Conservation (phyloP, 1,140 invertebrate species). For the Seison nebaliae region DNA sequence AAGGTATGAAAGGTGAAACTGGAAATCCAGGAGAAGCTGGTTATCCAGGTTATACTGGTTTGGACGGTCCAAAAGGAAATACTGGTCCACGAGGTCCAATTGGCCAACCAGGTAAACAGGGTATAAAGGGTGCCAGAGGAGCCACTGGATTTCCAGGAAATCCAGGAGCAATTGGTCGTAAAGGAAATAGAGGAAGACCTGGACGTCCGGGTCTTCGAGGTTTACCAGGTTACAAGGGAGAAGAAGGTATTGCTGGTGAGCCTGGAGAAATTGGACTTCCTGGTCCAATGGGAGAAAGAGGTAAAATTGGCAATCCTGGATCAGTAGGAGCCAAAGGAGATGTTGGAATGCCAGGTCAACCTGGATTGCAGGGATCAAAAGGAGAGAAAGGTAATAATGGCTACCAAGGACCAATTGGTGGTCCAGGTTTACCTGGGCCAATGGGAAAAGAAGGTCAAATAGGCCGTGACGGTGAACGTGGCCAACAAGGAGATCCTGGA, state of each 20-base stretch:
- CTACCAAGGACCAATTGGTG: no score
- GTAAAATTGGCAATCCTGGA: slow-evolving; percentile 5
- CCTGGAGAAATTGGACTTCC: slow-evolving; percentile 2
- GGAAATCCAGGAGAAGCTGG: not conserved
- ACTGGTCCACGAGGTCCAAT: not conserved
- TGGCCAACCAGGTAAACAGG: not conserved
- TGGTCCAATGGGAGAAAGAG: not conserved
- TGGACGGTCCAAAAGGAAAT: not conserved
- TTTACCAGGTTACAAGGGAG: slow-evolving; percentile 1
- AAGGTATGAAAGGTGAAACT: not conserved
- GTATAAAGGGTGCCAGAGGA: not conserved
- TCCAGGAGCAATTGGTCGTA: not conserved
- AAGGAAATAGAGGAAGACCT: slow-evolving; percentile 3
- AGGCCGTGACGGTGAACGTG: no score
- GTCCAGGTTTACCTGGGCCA: not conserved
- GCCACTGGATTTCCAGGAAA: not conserved
- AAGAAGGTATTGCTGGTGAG: slow-evolving; percentile 4
- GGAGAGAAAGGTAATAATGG: slow-evolving; percentile 1
- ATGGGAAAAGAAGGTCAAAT: no score
- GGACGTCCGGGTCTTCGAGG: not conserved
- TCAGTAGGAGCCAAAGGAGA: slow-evolving; percentile 2
- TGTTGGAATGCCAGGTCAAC: slow-evolving; percentile 1
- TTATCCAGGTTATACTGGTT: not conserved
- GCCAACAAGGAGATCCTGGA: no score
- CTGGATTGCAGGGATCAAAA: not conserved